Percentiles rank a stretch among this genome's conserved stretches.
phyloP scores from a whole-genome alignment of 1,140 invertebrate genomes.

The Lepidostoma basale region DNA sequence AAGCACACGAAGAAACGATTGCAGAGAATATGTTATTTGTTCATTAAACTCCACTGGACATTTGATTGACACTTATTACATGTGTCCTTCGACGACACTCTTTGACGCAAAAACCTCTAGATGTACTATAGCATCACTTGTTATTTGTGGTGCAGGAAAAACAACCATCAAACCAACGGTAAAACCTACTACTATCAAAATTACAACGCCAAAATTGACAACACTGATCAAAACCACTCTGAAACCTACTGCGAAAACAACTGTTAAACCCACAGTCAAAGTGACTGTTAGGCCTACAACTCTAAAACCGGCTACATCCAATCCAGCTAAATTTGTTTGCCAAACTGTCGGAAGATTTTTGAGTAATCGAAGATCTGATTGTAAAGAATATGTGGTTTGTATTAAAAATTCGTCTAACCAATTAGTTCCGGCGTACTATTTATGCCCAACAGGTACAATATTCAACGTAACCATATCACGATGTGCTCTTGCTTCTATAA shows the following conservation, averaged over 20 bases:
- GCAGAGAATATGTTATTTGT: slow-evolving; percentile 1
- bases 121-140: not conserved
- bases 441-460: not conserved
- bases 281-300: not conserved
- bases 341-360: not conserved
- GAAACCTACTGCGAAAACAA: not conserved
- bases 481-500: not conserved
- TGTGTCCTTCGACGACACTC: not conserved
- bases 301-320: not conserved
- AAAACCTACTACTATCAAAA: not conserved
- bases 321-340: slow-evolving; percentile 9
- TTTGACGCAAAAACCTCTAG: not conserved
- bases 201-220: not conserved
- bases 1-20: not conserved
- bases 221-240: not conserved
- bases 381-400: slow-evolving; percentile 26
- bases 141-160: not conserved
- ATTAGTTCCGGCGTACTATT: not conserved
- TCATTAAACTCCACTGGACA: not conserved
- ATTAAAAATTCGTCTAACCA: not conserved
- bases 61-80: not conserved
- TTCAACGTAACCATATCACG: not conserved
- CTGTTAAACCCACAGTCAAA: not conserved
- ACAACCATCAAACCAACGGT: not conserved
- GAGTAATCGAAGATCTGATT: not conserved